phyloP scores from a whole-genome alignment of 1,140 invertebrate species.

The Polypedilum vanderplanki region DNA sequence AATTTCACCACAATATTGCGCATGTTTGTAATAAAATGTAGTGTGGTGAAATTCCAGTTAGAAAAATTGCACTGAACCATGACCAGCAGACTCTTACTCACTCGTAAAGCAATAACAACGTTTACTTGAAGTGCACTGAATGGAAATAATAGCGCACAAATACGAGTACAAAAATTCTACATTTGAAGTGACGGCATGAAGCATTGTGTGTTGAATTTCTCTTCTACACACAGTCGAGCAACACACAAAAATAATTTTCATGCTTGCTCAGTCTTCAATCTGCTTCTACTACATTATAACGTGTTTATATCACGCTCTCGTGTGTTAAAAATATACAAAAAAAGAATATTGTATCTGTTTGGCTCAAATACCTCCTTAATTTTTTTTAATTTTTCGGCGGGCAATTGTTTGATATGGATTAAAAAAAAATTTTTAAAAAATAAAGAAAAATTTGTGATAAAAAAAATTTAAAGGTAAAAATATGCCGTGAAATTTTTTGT shows the following conservation, averaged over 20 bases:
- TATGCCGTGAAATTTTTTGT: neutral
- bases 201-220: slow-evolving; percentile 25
- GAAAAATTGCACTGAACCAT: slow-evolving; percentile 23
- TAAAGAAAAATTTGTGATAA: neutral
- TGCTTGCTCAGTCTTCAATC: slow-evolving; percentile 14
- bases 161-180: neutral
- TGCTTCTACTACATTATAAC: slow-evolving; percentile 21
- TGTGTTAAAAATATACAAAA: neutral
- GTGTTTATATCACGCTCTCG: slow-evolving; percentile 2
- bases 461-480: neutral
- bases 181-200: no score
- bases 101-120: neutral
- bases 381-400: neutral
- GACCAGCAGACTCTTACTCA: neutral
- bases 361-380: neutral
- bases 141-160: slow-evolving; percentile 15
- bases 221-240: neutral
- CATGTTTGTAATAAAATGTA: neutral
- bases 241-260: neutral
- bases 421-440: neutral
- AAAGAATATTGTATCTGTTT: no score
- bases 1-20: slow-evolving; percentile 22
- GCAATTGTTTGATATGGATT: slow-evolving; percentile 6
- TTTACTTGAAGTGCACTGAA: slow-evolving; percentile 16
- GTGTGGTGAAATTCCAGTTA: slow-evolving; percentile 17